Percentiles rank a stretch among this genome's conserved stretches.
phyloP scores from a whole-genome alignment of 2,888 invertebrate genomes.

The Strigamia crassipes region DNA sequence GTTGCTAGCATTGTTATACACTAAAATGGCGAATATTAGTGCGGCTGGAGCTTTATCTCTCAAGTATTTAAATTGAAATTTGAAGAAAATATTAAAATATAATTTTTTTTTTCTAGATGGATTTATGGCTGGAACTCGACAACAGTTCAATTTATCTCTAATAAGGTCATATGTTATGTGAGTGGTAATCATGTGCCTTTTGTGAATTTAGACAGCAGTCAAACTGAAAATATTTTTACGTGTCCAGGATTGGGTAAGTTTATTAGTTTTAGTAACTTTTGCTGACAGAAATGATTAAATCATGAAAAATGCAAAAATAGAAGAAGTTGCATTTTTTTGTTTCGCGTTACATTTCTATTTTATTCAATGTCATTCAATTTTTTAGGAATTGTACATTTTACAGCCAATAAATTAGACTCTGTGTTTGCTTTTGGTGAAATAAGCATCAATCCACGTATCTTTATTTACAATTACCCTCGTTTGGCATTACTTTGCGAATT shows the following conservation, averaged over 20 bases:
- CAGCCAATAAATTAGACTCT: neutral
- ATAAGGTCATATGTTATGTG: conserved; percentile 5
- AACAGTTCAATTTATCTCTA: conserved; percentile 25
- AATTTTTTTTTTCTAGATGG: conserved; percentile 20
- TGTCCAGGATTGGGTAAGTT: no score
- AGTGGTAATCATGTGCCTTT: conserved; percentile 19
- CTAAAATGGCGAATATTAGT: no score
- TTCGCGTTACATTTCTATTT: no score
- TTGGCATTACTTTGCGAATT: conserved; percentile 21
- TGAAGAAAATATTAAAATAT: neutral
- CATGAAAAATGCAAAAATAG: no score
- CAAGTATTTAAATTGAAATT: no score
- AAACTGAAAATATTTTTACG: neutral
- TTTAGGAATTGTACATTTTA: neutral
- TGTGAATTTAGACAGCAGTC: neutral
- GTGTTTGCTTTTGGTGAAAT: conserved; percentile 21
- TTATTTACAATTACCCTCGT: neutral
- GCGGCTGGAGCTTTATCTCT: no score
- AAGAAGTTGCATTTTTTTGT: no score
- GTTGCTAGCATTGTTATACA: no score
- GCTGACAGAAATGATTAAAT: neutral
- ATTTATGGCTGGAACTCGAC: conserved; percentile 25
- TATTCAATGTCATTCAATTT: no score
- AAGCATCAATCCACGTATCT: neutral
- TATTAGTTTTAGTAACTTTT: neutral